Conservation (phyloP, 2,797 vertebrate genomes). For the Apogon talboti region DNA sequence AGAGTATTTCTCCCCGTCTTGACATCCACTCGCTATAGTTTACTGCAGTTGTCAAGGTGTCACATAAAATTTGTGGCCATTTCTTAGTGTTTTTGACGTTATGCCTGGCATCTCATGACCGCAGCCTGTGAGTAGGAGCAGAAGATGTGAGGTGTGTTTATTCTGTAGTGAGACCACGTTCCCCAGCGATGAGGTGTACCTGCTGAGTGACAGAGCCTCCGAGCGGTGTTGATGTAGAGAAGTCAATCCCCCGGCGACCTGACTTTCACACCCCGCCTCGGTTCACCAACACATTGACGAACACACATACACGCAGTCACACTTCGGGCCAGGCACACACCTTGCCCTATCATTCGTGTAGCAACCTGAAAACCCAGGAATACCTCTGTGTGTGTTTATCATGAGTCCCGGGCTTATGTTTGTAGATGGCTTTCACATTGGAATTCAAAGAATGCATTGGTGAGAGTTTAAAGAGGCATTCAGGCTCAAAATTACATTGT, state of each 20-base stretch:
- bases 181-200: slow-evolving; percentile 71
- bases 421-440: slow-evolving; percentile 68
- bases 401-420: slow-evolving; percentile 57
- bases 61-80: slow-evolving; percentile 34
- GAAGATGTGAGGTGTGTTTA: slow-evolving; percentile 74
- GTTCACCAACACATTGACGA: slow-evolving; percentile 27
- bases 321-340: slow-evolving; percentile 23
- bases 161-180: slow-evolving; percentile 66
- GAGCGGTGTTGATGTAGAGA: slow-evolving; percentile 70
- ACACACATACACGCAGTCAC: slow-evolving; percentile 24
- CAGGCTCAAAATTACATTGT: slow-evolving; percentile 24
- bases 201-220: slow-evolving; percentile 80
- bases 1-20: slow-evolving; percentile 39
- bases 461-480: slow-evolving; percentile 46
- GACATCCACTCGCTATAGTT: slow-evolving; percentile 42
- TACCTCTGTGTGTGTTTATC: slow-evolving; percentile 55
- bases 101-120: slow-evolving; percentile 38
- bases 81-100: slow-evolving; percentile 34
- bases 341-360: slow-evolving; percentile 66
- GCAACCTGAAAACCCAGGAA: slow-evolving; percentile 69
- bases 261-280: slow-evolving; percentile 66
- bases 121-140: slow-evolving; percentile 51
- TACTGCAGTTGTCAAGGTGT: slow-evolving; percentile 45
- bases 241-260: slow-evolving; percentile 67
- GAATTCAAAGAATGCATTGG: slow-evolving; percentile 71